A percentile compares a stretch with the other conserved stretches of the same genome.
Conservation (phyloP, 2,888 invertebrate genomes). For the Bellardia pandia region DNA sequence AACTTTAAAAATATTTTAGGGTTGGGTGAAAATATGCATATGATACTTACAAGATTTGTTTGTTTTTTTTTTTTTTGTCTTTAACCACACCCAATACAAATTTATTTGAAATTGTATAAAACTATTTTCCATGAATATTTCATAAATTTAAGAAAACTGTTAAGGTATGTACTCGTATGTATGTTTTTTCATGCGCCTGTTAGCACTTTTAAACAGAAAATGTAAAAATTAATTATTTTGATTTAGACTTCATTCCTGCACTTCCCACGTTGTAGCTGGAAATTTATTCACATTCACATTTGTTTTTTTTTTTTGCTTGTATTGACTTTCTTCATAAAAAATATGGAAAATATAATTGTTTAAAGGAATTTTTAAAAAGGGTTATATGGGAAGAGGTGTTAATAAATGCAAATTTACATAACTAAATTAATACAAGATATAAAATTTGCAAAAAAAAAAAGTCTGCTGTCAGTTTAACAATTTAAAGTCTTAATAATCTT, state of each 20-base stretch:
- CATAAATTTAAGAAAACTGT: conserved; percentile 13
- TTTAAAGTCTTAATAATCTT: too few species aligned
- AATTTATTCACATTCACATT: conserved; percentile 45
- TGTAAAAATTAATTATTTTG: conserved; percentile 46
- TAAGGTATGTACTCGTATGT: too few species aligned
- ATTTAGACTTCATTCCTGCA: conserved; percentile 23
- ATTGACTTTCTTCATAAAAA: conserved; percentile 60
- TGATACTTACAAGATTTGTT: background rate
- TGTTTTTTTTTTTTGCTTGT: background rate
- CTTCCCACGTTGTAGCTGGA: conserved; percentile 48
- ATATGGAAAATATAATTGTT: conserved; percentile 48
- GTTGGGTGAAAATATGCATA: background rate
- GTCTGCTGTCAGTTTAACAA: too few species aligned
- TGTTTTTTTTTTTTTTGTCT: background rate
- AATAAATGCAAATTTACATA: background rate
- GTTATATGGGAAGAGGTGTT: background rate
- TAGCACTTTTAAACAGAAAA: conserved; percentile 42
- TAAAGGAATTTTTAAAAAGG: conserved; percentile 35
- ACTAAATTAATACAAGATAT: background rate
- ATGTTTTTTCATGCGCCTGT: conserved; percentile 9
- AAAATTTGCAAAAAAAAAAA: too few species aligned
- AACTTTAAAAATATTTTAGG: conserved; percentile 5
- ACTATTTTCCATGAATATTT: conserved; percentile 13
- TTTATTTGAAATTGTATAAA: conserved; percentile 14
- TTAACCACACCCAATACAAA: conserved; percentile 34